A percentile compares a stretch with the other conserved stretches of the same genome.
Evolutionary conservation across 30 jellyfish, hydroid and myxozoan genomes (phyloP).

Genomic region (Calvadosia cruxmelitensis): DNA sequence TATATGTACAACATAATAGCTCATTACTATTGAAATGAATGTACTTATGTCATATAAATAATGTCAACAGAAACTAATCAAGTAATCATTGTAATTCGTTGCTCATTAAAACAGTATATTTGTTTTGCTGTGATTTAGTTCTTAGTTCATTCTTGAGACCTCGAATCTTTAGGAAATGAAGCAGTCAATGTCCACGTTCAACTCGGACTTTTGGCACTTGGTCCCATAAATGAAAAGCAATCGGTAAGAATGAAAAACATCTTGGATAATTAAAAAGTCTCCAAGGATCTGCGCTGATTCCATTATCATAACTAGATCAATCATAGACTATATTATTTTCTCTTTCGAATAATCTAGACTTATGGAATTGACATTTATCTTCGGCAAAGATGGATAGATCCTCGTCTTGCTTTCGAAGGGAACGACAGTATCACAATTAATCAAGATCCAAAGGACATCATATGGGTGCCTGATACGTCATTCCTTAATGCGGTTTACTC

Average conservation of each 20-base stretch:
- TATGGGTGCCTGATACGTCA: slow-evolving; percentile 47
- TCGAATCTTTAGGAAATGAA: slow-evolving; percentile 6
- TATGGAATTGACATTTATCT: slow-evolving; percentile 17
- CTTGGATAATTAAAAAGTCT: too few relatives aligned
- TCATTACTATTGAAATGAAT: too few relatives aligned
- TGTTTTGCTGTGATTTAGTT: too few relatives aligned
- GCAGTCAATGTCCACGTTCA: slow-evolving; percentile 23
- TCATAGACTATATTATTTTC: too few relatives aligned
- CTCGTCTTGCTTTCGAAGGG: slow-evolving; percentile 19
- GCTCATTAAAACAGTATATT: too few relatives aligned
- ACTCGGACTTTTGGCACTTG: slow-evolving; percentile 30
- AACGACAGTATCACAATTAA: slow-evolving; percentile 1
- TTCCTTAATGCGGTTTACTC: slow-evolving; percentile 7
- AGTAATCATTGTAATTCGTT: too few relatives aligned
- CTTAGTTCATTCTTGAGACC: too few relatives aligned
- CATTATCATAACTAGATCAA: too few relatives aligned
- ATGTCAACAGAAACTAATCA: too few relatives aligned
- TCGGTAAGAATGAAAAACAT: slow-evolving; percentile 22
- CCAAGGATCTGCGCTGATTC: too few relatives aligned
- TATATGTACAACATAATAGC: too few relatives aligned
- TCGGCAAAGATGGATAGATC: slow-evolving; percentile 42
- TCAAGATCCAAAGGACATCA: slow-evolving; percentile 13
- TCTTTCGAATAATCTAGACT: slow-evolving; percentile 10
- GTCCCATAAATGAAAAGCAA: slow-evolving; percentile 33
- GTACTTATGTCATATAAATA: too few relatives aligned